phyloP scores from a whole-genome alignment of 1,140 invertebrate genomes.

The Agraylea sexmaculata region DNA sequence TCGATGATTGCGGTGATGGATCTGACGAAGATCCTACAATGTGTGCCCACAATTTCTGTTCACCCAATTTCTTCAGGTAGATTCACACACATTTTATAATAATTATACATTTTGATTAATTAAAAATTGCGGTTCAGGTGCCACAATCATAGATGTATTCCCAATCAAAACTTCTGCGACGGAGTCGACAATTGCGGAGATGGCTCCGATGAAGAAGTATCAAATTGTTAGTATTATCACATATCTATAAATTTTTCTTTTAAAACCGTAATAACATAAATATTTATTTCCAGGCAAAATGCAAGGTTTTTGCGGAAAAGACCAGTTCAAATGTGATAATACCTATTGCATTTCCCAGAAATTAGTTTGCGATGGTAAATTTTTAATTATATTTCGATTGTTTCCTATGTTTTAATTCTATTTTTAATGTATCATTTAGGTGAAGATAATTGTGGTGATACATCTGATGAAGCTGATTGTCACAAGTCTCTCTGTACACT shows the following conservation, averaged over 20 bases:
- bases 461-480: constrained; percentile 49
- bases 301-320: constrained; percentile 38
- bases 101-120: constrained; percentile 54
- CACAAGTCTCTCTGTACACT: constrained; percentile 44
- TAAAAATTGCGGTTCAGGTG: constrained; percentile 43
- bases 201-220: constrained; percentile 58
- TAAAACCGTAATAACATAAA: not conserved
- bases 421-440: constrained; percentile 10
- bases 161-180: constrained; percentile 52
- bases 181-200: constrained; percentile 58
- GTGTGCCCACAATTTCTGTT: constrained; percentile 28
- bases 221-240: constrained; percentile 41
- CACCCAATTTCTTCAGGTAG: constrained; percentile 33
- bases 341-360: constrained; percentile 50
- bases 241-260: constrained; percentile 4
- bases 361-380: constrained; percentile 56
- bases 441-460: constrained; percentile 48
- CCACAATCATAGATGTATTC: constrained; percentile 57
- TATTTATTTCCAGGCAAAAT: constrained; percentile 25
- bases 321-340: constrained; percentile 62
- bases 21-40: constrained; percentile 41
- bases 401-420: constrained; percentile 3
- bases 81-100: constrained; percentile 33
- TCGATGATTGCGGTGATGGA: constrained; percentile 47
- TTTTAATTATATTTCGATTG: not conserved